These are phyloP conservation scores for Halcyon senegalensis DNA, from an alignment of 2,113 vertebrate genomes.

Conservation along the genomic window DNA sequence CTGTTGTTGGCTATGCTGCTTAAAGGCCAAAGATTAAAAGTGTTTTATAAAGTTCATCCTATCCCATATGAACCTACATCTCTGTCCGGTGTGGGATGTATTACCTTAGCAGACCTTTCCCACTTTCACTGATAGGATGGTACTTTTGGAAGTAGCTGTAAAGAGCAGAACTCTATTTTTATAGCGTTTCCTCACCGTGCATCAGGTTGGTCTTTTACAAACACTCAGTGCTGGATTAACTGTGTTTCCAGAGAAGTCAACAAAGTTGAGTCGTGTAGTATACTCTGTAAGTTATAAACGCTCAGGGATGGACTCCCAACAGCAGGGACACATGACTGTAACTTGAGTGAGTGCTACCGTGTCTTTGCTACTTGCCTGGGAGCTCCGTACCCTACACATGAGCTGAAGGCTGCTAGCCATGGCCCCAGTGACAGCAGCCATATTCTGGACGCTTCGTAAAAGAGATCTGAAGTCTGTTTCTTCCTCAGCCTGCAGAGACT, in stretches of 20 bases:
- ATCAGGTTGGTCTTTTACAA: background rate
- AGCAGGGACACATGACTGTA: rapidly evolving
- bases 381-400: rapidly evolving
- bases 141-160: slow-evolving; percentile 9
- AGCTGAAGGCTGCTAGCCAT: background rate
- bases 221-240: background rate
- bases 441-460: background rate
- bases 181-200: background rate
- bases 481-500: background rate
- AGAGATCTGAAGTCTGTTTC: background rate
- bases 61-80: background rate
- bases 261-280: background rate
- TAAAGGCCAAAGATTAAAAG: slow-evolving; percentile 68
- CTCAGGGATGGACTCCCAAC: background rate
- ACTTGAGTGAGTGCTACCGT: rapidly evolving
- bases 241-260: background rate
- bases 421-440: background rate
- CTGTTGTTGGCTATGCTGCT: slow-evolving; percentile 47
- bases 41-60: slow-evolving; percentile 54
- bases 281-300: background rate
- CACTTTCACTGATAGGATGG: slow-evolving; percentile 36
- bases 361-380: background rate
- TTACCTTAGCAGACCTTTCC: background rate
- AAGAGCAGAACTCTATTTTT: slow-evolving; percentile 48
- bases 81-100: background rate